These are phyloP conservation scores for Luidia sarsii DNA, from an alignment of 53 echinoderm and acorn worm genomes.

Conservation along the genomic window DNA sequence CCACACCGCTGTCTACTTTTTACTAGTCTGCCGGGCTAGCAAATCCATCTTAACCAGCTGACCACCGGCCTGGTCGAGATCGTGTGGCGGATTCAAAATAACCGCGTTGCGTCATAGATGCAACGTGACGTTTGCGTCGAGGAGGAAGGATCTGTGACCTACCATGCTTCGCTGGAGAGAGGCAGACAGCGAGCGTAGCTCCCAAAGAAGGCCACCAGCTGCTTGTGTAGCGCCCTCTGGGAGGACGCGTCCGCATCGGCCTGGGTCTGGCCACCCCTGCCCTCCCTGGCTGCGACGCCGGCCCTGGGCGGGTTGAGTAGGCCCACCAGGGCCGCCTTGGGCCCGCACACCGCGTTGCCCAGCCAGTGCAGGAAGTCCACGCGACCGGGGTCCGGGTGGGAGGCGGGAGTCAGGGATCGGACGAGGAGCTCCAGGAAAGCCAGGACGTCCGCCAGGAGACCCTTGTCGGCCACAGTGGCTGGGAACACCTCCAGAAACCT, in stretches of 20 bases:
- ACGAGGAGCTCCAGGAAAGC: constrained; percentile 71
- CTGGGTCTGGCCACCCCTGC: constrained; percentile 21
- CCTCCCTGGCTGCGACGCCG: constrained; percentile 28
- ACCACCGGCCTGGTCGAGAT: no score
- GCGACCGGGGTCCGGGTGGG: constrained; percentile 41
- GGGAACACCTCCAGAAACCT: constrained; percentile 86
- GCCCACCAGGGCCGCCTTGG: constrained; percentile 27
- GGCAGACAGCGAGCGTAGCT: constrained; percentile 73
- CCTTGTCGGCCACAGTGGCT: constrained; percentile 78
- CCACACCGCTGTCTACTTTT: no score
- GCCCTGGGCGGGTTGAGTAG: constrained; percentile 32
- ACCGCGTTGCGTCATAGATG: no score
- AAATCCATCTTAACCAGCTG: no score
- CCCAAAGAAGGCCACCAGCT: constrained; percentile 68
- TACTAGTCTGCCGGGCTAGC: no score
- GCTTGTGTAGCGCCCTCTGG: constrained; percentile 73
- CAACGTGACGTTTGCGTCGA: no score
- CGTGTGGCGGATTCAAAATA: no score
- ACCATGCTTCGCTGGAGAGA: constrained; percentile 73
- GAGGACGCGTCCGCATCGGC: constrained; percentile 38
- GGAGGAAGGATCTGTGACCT: no score
- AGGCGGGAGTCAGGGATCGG: constrained; percentile 44
- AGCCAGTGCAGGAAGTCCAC: constrained; percentile 79
- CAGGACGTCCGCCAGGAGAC: constrained; percentile 73
- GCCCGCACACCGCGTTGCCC: constrained; percentile 52